phyloP scores from a whole-genome alignment of 2,888 invertebrate species.

The Bursaphelenchus okinawaensis region DNA sequence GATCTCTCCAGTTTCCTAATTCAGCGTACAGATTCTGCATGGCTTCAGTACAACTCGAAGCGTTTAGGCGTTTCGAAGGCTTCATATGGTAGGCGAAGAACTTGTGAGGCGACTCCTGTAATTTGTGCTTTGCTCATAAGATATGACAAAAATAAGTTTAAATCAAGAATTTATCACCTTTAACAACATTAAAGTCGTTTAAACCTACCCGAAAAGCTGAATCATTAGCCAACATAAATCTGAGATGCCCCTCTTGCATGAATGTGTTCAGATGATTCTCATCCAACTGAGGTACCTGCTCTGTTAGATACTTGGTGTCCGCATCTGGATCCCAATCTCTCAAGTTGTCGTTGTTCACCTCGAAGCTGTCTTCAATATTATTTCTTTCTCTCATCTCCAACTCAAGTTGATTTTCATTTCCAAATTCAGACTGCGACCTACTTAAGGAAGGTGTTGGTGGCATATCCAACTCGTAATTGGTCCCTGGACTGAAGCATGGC shows the following conservation, averaged over 20 bases:
- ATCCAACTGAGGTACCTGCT: too few species aligned
- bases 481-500: not conserved
- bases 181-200: too few species aligned
- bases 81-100: not conserved
- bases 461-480: not conserved
- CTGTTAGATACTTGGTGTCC: not conserved
- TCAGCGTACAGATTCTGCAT: slow-evolving; percentile 4
- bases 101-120: not conserved
- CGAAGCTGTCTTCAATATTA: not conserved
- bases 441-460: not conserved
- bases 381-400: not conserved
- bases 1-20: slow-evolving; percentile 1
- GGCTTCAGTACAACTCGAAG: not conserved
- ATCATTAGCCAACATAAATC: too few species aligned
- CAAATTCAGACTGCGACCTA: too few species aligned
- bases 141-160: too few species aligned
- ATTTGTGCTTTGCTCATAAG: too few species aligned
- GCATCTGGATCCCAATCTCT: not conserved
- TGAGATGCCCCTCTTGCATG: too few species aligned
- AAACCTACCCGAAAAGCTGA: too few species aligned
- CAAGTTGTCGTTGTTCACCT: not conserved
- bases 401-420: not conserved
- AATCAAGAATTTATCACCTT: too few species aligned
- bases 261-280: too few species aligned
- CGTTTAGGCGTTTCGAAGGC: too few species aligned